phyloP scores from a whole-genome alignment of 2,888 invertebrate species.

The Ommatoiulus sabulosus region DNA sequence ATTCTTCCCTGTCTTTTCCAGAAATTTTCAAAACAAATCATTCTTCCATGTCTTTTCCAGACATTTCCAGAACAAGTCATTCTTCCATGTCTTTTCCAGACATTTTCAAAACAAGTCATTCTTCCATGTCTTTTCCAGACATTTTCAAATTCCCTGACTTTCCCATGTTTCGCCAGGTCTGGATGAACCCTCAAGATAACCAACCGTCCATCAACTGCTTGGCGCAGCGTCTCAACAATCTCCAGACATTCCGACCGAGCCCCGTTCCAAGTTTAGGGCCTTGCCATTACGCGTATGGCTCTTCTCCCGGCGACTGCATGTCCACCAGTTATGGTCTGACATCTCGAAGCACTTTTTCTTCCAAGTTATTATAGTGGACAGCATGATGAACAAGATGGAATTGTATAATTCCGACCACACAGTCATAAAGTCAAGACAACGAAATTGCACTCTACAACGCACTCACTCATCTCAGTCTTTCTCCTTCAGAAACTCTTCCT shows the following conservation, averaged over 20 bases:
- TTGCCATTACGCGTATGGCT: not conserved
- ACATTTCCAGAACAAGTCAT: no score
- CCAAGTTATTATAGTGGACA: slow-evolving; percentile 41
- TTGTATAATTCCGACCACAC: slow-evolving; percentile 49
- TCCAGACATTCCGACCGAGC: not conserved
- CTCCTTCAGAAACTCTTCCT: slow-evolving; percentile 34
- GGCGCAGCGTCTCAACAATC: not conserved
- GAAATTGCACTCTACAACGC: slow-evolving; percentile 51
- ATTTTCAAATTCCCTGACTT: no score
- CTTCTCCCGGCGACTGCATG: not conserved
- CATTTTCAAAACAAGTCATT: no score
- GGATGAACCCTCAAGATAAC: no score
- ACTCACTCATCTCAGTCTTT: slow-evolving; percentile 37
- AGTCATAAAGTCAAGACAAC: slow-evolving; percentile 52
- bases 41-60: no score
- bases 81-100: no score
- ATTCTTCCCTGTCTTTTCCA: no score
- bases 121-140: no score
- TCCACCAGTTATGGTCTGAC: slow-evolving; percentile 29
- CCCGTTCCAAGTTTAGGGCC: not conserved
- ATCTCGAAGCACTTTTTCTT: slow-evolving; percentile 46
- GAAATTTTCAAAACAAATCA: no score
- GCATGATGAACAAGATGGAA: slow-evolving; percentile 45
- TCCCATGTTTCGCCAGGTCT: no score
- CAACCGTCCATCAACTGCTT: no score